phyloP scores from a whole-genome alignment of 2,888 invertebrate genomes.

The Bibio marci region DNA sequence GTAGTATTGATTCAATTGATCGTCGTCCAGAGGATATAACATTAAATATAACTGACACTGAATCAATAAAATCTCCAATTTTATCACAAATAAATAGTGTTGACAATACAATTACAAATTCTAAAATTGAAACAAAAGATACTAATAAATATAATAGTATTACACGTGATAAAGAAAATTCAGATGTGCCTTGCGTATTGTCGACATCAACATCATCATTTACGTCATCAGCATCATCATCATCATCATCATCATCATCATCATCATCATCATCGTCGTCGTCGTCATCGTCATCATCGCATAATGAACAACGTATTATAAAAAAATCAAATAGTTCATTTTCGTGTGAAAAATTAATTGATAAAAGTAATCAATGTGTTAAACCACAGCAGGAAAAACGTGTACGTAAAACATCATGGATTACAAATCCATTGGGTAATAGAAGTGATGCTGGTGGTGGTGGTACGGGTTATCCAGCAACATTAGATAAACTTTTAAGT shows the following conservation, averaged over 20 bases:
- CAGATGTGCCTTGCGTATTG: no score
- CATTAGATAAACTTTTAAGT: conserved; percentile 45
- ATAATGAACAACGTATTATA: conserved; percentile 24
- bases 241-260: conserved; percentile 12
- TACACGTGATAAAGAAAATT: no score
- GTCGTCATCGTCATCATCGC: conserved; percentile 7
- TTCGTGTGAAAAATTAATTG: neutral
- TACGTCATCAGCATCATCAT: no score
- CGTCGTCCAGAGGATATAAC: conserved; percentile 8
- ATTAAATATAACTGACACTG: conserved; percentile 29
- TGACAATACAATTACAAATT: no score
- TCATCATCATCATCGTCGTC: conserved; percentile 3
- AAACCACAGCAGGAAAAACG: conserved; percentile 30
- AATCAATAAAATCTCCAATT: no score
- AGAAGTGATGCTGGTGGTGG: neutral
- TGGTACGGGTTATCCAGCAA: conserved; percentile 29
- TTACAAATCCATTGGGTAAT: conserved; percentile 25
- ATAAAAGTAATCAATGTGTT: no score
- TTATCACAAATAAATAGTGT: no score
- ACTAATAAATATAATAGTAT: no score
- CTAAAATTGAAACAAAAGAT: no score
- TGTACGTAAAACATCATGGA: conserved; percentile 43
- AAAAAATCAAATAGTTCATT: conserved; percentile 5
- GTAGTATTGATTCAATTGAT: conserved; percentile 33
- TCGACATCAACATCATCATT: conserved; percentile 5